A percentile compares a stretch with the other conserved stretches of the same genome.
Conservation (phyloP, 2,888 invertebrate species). For the Chrysotoxum bicinctum region DNA sequence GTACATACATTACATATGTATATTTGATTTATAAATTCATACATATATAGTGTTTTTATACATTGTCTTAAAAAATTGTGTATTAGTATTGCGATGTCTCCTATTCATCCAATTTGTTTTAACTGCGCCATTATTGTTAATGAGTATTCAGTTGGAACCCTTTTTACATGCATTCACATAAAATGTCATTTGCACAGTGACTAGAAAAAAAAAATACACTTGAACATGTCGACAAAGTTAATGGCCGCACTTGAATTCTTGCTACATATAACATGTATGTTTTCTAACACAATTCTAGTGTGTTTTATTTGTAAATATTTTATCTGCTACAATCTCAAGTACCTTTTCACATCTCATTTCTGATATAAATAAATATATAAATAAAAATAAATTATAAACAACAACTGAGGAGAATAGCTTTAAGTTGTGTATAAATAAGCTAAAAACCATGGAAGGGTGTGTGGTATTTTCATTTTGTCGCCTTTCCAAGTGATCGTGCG, state of each 20-base stretch:
- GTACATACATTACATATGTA: too few species aligned
- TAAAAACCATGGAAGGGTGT: conserved; percentile 14
- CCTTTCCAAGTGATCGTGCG: conserved; percentile 12
- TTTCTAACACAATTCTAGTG: not conserved
- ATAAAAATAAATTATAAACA: conserved; percentile 20
- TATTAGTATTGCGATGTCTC: not conserved
- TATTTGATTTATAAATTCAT: too few species aligned
- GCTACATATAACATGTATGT: conserved; percentile 19
- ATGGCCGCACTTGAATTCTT: conserved; percentile 41
- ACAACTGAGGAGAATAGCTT: conserved; percentile 6
- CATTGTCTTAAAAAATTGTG: not conserved
- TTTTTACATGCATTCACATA: not conserved
- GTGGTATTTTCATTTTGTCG: conserved; percentile 30
- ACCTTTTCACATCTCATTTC: not conserved
- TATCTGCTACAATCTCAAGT: conserved; percentile 31
- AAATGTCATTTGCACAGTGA: not conserved
- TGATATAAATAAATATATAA: conserved; percentile 14
- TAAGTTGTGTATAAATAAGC: not conserved
- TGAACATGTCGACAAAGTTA: not conserved
- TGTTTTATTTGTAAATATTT: conserved; percentile 16
- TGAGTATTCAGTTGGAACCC: conserved; percentile 32
- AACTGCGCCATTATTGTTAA: not conserved
- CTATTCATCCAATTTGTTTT: not conserved
- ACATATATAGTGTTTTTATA: not conserved
- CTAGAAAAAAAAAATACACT: not conserved